Base-by-base conservation (phyloP, 2,888 invertebrate genomes). In the Lasiommata megera region DNA sequence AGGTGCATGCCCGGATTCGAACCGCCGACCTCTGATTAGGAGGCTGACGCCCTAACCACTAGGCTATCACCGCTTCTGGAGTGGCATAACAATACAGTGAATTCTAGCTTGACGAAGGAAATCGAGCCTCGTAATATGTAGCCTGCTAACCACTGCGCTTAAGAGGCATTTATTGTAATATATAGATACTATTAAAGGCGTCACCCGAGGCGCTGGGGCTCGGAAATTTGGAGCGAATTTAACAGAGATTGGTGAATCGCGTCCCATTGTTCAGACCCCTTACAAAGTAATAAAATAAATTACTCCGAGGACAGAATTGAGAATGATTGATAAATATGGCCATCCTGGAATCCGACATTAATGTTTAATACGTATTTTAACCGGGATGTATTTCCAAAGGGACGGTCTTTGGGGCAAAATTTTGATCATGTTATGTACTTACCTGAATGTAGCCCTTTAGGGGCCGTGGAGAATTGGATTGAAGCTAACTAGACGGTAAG, bases 261-360 rank as follows among this genome's bases (percentile, higher is more conserved):
- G 46, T 31, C 14, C 52, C 48, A 52, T 60, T 60, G 56, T 60
- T 54, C 54, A 37, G 62, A 54, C 54, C 46, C 53, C 56, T 52
- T 51, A 54, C 56, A 43, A 40, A 54, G 62, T 57, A 62, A 56
- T 62, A 62, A 62, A 60, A 56, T 60, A 60, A 60, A 54, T 54
- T 60, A 60, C 40, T 31, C 12, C 23, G 47, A 46, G 54, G 29
- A 50, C 46, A 47, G 54, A 62, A 62, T 57, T 61, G 56, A 50
- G 56, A 53, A 59, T 56, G 61, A 61, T 61, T 59, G 56, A 61
- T 58, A 56, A 58, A 59, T 56, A 61, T 59, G 55, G 50, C 43
- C 38, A 54, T 29, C 41, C 50, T 55, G 43, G 55, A 55, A 52
- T 47, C 43, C 16, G 40, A 44, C 43, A 52, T 53, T 56, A 44